Evolutionary conservation across 1,140 invertebrate genomes (phyloP), one percentile per base, ranked within the genome.

Genomic region (Campoletis sonorensis): DNA sequence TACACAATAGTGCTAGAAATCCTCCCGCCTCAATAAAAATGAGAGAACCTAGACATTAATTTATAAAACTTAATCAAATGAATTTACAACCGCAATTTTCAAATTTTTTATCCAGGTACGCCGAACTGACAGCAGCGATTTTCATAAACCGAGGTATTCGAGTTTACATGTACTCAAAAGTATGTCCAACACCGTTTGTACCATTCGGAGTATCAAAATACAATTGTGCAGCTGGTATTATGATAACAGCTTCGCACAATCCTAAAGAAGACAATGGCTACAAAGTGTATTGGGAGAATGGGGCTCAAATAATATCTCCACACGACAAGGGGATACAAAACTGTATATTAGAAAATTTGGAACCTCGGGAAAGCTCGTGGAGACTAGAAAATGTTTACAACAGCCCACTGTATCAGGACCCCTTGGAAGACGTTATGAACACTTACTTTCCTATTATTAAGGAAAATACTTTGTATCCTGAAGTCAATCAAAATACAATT

Each of bases 261-360:
- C 99, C 98, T 0, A 99, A 99, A 92, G 95, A 99, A 73, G 98
- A 99, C 89, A 99, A 99, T 92, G 99, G 99, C 5, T 99, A 99
- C 89, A 99, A 99, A 93, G 97, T 99, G 5, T 99, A 99, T 90
- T 98, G 98, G 96, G 92, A 93, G 26, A 99, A 99, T 92, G 98
- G 98, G 1, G 95, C 97, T n/a, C 98, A 99, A 94, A 99, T 99
- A 68, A 96, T 98, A 76, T 92, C 96, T 0, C 99, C 99, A 0
- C 95, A 97, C 85, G 99, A 99, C 91, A 96, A 96, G 88, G 94
- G 94, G 68, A 99, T 99, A 81, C 95, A 98, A 85, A 92, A 95
- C 26, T 91, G 92, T 61, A 99, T 99, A 85, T 86, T 95, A 70
- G 91, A 95, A 33, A 96, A 97, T 92, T 93, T 98, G 27, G 92